Conservation (phyloP, 2,797 vertebrate species). For the Lutjanus argentimaculatus region DNA sequence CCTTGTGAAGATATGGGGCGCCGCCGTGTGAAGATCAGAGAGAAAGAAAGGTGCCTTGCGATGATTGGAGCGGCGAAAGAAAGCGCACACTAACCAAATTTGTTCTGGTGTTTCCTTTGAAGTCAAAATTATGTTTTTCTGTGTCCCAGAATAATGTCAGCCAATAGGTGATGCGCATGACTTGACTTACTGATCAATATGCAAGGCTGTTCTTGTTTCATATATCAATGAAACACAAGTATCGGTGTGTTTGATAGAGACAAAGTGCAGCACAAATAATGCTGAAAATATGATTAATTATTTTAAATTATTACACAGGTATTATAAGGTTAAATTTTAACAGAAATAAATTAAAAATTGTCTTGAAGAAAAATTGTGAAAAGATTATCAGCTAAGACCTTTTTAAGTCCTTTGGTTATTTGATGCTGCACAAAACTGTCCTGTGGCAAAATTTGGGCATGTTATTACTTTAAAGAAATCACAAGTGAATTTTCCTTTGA, state of each 20-base stretch:
- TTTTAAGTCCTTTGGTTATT: background rate
- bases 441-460: background rate
- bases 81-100: slow-evolving; percentile 81
- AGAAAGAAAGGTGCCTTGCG: slow-evolving; percentile 73
- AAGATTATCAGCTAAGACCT: background rate
- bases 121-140: slow-evolving; percentile 63
- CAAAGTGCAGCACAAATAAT: background rate
- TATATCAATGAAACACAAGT: background rate
- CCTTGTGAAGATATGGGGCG: slow-evolving; percentile 81
- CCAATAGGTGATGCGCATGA: slow-evolving; percentile 1
- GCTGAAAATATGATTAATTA: background rate
- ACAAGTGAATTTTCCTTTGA: background rate
- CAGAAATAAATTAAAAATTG: background rate
- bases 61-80: slow-evolving; percentile 76
- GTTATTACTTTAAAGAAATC: slow-evolving; percentile 5
- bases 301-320: background rate
- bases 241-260: too few species aligned
- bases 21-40: slow-evolving; percentile 83
- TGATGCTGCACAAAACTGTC: background rate
- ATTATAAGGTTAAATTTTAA: background rate
- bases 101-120: slow-evolving; percentile 81
- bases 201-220: background rate
- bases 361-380: too few species aligned
- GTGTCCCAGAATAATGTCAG: slow-evolving; percentile 21
- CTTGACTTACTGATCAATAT: background rate